Base-by-base conservation (phyloP, 2,797 vertebrate genomes). In the Synanceia verrucosa region DNA sequence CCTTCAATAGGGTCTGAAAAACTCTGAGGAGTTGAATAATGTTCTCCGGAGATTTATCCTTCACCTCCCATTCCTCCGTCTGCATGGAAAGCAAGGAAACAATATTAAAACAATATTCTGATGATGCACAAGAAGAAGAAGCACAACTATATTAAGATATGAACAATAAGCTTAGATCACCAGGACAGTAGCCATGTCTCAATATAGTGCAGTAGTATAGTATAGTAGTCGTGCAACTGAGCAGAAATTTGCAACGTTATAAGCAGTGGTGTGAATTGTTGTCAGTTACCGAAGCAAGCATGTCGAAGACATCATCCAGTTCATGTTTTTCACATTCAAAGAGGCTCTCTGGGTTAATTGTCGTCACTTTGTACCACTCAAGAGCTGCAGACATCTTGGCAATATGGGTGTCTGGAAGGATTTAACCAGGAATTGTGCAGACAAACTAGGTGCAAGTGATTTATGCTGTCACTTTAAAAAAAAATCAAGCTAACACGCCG, bases 1-100 rank as follows among this genome's bases (percentile, higher is more conserved):
- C 97, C 97, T 96, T 97, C 82, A 99, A 78, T 53, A 99, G 89
- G 2, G 95, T 91, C 73, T 97, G 97, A 82, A 94, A 94, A 76
- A 98, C 92, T 91, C 89, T 90, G 79, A 99, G 95, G 81, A 97
- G 92, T 8, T 97, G 96, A 70, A 94, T 68, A 24, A 96, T 73
- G 70, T 93, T 93, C 85, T 96, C 94, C 2, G 91, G 86, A 69
- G 90, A 76, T 87, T 94, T 94, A 78, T 82, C 90, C 90, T 95
- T 94, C 86, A 99, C 78, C 46, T 95, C 91, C 76, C 91, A 94
- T 51, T 93, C 91, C 79, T 96, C 92, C 50, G 96, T 88, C 98
- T 99, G 89, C 63, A 39, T 24, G 88, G 73, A 87, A 68, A 81
- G 68, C 23, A 73, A 1, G 12, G n/a, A 43, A 69, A 51, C 13